Percentiles rank a stretch among this genome's conserved stretches.
These are phyloP conservation scores for Agrochola circellaris DNA, from an alignment of 2,888 invertebrate genomes.

Conservation along the genomic window DNA sequence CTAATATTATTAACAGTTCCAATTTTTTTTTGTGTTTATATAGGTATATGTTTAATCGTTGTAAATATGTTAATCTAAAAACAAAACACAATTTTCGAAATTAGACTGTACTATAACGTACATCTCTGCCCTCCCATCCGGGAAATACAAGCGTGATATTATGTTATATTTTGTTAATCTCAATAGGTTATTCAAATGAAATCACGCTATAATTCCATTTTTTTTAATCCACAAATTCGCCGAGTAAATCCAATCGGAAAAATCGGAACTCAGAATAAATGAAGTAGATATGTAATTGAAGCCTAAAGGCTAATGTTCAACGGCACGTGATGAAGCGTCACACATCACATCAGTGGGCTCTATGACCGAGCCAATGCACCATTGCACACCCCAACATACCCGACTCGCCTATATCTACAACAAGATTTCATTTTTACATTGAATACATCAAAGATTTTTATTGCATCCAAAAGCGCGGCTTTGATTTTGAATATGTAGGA, in stretches of 20 bases:
- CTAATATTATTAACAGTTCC: too few relatives aligned
- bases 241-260: slow-evolving; percentile 48
- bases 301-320: slow-evolving; percentile 79
- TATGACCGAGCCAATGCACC: slow-evolving; percentile 77
- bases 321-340: slow-evolving; percentile 78
- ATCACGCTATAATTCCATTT: neutral
- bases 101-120: too few relatives aligned
- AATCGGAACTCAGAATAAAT: slow-evolving; percentile 56
- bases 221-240: neutral
- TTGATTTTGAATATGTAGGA: neutral
- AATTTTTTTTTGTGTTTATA: too few relatives aligned
- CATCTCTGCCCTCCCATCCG: too few relatives aligned
- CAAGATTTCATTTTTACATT: slow-evolving; percentile 53
- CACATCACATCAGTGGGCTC: slow-evolving; percentile 77
- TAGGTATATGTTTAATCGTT: too few relatives aligned
- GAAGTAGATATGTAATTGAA: slow-evolving; percentile 67
- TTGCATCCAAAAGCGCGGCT: neutral
- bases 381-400: slow-evolving; percentile 77
- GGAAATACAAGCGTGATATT: too few relatives aligned
- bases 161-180: too few relatives aligned
- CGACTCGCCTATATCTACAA: slow-evolving; percentile 23
- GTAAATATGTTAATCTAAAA: too few relatives aligned
- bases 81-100: too few relatives aligned
- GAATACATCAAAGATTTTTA: slow-evolving; percentile 59
- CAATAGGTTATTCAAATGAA: neutral